phyloP scores from a whole-genome alignment of 2,888 invertebrate species.

The Polymixis lichenea region DNA sequence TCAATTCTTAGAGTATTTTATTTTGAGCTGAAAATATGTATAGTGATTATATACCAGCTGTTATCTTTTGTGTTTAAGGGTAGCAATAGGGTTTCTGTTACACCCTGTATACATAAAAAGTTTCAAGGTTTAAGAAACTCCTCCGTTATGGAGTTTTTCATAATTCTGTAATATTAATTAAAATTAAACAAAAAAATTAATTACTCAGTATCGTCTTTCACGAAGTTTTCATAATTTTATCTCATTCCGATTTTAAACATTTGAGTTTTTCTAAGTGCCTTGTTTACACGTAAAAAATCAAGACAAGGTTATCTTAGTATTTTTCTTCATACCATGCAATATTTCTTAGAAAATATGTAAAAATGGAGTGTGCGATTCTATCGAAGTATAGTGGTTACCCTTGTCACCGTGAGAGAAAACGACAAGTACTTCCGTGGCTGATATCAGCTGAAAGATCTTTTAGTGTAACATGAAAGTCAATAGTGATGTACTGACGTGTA shows the following conservation, averaged over 20 bases:
- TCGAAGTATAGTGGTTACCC: slow-evolving; percentile 68
- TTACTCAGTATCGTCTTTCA: neutral
- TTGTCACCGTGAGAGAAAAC: slow-evolving; percentile 73
- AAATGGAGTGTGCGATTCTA: slow-evolving; percentile 51
- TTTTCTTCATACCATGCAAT: neutral
- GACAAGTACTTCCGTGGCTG: slow-evolving; percentile 74
- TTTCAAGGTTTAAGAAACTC: slow-evolving; percentile 8
- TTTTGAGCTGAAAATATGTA: too few relatives aligned
- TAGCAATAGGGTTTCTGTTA: too few relatives aligned
- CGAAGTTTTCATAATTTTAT: neutral
- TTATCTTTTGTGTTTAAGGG: too few relatives aligned
- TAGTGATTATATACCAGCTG: too few relatives aligned
- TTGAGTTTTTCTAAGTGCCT: neutral
- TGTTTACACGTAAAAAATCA: neutral
- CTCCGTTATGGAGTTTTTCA: neutral
- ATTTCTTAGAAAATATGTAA: slow-evolving; percentile 50
- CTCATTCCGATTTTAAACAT: slow-evolving; percentile 4
- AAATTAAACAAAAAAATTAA: neutral
- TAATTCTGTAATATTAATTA: slow-evolving; percentile 6
- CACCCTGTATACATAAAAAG: neutral
- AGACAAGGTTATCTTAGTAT: neutral
- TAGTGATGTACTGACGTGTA: slow-evolving; percentile 29
- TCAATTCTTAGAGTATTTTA: too few relatives aligned
- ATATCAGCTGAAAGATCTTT: slow-evolving; percentile 59
- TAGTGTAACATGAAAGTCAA: slow-evolving; percentile 40